Evolutionary conservation across 2,888 invertebrate genomes (phyloP), one percentile per base, ranked within the genome.

Genomic region (Gonocerus acuteangulatus): DNA sequence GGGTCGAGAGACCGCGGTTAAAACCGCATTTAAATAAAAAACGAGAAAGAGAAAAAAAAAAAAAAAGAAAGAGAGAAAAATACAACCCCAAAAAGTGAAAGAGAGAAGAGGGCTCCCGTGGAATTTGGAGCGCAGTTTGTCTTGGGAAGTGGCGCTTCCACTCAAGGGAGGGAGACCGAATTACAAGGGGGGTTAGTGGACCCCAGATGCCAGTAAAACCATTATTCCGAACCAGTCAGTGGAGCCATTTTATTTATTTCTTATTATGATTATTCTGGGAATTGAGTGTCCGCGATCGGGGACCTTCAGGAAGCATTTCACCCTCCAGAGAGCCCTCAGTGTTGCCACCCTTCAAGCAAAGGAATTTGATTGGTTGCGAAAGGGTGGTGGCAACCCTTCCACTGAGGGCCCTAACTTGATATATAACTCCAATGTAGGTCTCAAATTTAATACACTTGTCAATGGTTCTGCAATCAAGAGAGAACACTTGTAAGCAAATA

Each of bases 241-340:
- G 62, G 59, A 21, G 48, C 60, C 60, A 27, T 63, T 61, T 60
- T 65, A 58, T 62, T 45, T 62, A 58, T 67, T 66, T 66, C 66
- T 65, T 66, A 66, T 68, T 68, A 68, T 66, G 68, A 68, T 68
- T 68, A 68, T 68, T 66, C 60, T 67, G 68, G 68, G 68, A 68
- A 62, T 65, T 59, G 59, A 18, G 34, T n/a, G 23, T n/a, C n/a
- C n/a, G n/a, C n/a, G n/a, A n/a, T n/a, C n/a, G 18, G 32, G 45
- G 22, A 39, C n/a, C 15, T 13, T 4, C 4, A 6, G 27, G 27
- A 27, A 6, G 9, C 9, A 6, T 27, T 27, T 27, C 27, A 27
- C n/a, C 39, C 48, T 4, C 45, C 32, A 7, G n/a, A 45, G 27
- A 45, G 57, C 16, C 16, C 19, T 21, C 21, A 18, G 48, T 13